Percentiles rank a stretch among this genome's conserved stretches.
Conservation (phyloP, 2,113 vertebrate genomes). For the Oxygymnocypris stewartii region DNA sequence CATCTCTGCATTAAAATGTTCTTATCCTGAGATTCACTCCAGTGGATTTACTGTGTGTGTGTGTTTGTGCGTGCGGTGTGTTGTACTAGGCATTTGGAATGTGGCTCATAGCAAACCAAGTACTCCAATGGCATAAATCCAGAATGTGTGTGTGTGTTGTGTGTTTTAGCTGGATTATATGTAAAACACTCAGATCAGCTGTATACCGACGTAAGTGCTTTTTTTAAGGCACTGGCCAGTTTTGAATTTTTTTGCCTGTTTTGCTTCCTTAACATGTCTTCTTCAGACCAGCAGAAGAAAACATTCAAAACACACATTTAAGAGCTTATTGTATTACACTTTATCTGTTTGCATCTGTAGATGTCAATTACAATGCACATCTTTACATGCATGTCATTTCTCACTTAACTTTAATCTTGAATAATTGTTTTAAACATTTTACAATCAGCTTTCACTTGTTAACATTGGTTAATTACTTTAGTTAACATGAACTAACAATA, state of each 20-base stretch:
- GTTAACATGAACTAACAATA: background rate
- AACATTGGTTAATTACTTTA: background rate
- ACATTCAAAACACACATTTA: too few relatives aligned
- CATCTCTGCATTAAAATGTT: too few relatives aligned
- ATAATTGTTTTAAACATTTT: background rate
- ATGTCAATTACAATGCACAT: background rate
- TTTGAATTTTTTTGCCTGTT: background rate
- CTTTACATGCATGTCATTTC: background rate
- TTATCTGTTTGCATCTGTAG: background rate
- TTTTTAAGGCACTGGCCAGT: background rate
- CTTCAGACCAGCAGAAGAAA: too few relatives aligned
- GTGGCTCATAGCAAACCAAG: background rate
- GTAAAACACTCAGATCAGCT: background rate
- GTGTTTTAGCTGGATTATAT: conserved; percentile 2
- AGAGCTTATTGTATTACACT: too few relatives aligned
- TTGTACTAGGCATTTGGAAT: conserved; percentile 38
- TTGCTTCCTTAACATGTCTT: too few relatives aligned
- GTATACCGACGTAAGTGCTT: background rate
- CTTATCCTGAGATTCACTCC: too few relatives aligned
- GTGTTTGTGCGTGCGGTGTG: conserved; percentile 30
- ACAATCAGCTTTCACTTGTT: background rate
- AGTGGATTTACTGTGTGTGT: too few relatives aligned
- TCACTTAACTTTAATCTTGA: background rate
- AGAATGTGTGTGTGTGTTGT: conserved; percentile 26
- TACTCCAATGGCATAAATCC: conserved; percentile 15